Percentiles rank a stretch among this genome's conserved stretches.
Conservation (phyloP, 2,888 invertebrate species). For the Himalopsyche japonica region DNA sequence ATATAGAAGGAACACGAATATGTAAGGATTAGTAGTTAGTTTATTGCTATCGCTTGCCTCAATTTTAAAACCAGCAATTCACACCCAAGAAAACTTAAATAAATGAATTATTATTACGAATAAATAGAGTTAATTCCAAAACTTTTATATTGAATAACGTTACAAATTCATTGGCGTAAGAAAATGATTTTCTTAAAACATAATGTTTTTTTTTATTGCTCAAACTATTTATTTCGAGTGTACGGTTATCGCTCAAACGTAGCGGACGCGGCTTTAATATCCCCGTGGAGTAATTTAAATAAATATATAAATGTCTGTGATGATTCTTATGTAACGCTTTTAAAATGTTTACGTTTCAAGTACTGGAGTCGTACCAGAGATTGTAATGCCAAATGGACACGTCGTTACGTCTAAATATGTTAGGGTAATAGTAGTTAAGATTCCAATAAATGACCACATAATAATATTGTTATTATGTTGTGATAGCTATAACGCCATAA, state of each 20-base stretch:
- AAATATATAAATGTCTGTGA: conserved; percentile 6
- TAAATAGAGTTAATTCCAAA: too few relatives aligned
- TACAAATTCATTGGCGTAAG: too few relatives aligned
- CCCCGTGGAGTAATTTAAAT: conserved; percentile 15
- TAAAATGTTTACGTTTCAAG: not conserved
- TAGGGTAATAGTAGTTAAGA: not conserved
- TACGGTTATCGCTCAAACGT: not conserved
- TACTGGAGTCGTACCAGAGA: not conserved
- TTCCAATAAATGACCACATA: not conserved
- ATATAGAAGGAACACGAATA: too few relatives aligned
- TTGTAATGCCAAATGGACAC: not conserved
- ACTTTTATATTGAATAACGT: too few relatives aligned
- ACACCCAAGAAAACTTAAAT: too few relatives aligned
- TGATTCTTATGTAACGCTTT: conserved; percentile 15
- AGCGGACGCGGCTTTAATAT: not conserved
- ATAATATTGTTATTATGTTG: not conserved
- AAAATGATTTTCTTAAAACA: too few relatives aligned
- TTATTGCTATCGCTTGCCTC: too few relatives aligned
- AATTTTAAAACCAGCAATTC: too few relatives aligned
- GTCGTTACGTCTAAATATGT: not conserved
- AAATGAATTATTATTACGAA: too few relatives aligned
- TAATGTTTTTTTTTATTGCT: too few relatives aligned
- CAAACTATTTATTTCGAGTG: too few relatives aligned
- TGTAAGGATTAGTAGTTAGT: too few relatives aligned
- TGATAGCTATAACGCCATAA: not conserved